phyloP scores from a whole-genome alignment of 2,888 invertebrate species.

The Apomyelois bistriatella region DNA sequence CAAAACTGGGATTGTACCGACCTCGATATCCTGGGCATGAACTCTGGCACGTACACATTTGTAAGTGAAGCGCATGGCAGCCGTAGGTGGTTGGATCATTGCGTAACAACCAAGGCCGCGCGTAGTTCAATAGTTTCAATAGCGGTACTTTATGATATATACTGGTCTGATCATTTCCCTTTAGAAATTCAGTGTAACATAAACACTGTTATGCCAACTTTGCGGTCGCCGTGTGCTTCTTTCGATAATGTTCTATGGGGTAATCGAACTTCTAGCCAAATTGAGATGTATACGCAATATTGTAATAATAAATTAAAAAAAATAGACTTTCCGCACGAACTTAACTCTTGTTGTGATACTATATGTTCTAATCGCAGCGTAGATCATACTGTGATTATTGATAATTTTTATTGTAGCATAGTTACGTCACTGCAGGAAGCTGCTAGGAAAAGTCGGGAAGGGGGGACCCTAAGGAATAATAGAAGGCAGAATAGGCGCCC shows the following conservation, averaged over 20 bases:
- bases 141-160: not conserved
- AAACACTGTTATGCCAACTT: not conserved
- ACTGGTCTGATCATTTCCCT: not conserved
- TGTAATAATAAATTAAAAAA: not conserved
- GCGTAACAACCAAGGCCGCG: slow-evolving; percentile 4
- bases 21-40: not conserved
- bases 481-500: no score
- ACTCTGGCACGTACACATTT: slow-evolving; percentile 20
- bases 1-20: not conserved
- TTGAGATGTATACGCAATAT: not conserved
- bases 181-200: not conserved
- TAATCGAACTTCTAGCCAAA: not conserved
- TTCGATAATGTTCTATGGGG: not conserved
- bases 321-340: not conserved
- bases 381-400: not conserved
- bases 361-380: not conserved
- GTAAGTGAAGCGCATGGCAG: slow-evolving; percentile 24
- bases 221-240: not conserved
- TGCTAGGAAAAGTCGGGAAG: not conserved
- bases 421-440: not conserved
- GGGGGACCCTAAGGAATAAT: not conserved
- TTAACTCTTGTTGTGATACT: not conserved
- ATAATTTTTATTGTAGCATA: not conserved
- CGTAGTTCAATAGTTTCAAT: not conserved
- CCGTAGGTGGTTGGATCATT: slow-evolving; percentile 23